These are phyloP conservation scores for Rhingia rostrata DNA, from an alignment of 2,888 invertebrate species.

Conservation along the genomic window DNA sequence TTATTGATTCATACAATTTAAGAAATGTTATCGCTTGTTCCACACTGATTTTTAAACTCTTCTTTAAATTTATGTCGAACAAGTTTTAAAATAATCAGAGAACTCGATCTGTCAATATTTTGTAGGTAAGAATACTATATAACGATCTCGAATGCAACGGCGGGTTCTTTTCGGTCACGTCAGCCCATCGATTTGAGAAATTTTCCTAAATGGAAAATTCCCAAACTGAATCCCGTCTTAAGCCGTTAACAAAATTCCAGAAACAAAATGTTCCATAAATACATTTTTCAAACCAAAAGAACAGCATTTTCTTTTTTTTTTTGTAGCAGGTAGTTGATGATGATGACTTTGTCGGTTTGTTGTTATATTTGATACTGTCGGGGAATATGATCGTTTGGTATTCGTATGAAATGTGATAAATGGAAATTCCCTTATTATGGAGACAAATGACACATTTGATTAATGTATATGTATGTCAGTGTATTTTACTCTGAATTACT, in stretches of 20 bases:
- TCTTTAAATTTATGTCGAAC: too few species aligned
- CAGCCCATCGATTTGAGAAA: constrained; percentile 1
- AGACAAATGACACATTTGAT: not conserved
- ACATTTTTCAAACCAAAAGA: not conserved
- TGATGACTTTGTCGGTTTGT: not conserved
- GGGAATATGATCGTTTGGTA: not conserved
- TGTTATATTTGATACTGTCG: not conserved
- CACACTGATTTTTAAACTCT: too few species aligned
- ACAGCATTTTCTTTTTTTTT: not conserved
- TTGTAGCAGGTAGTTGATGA: constrained; percentile 17
- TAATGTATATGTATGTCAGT: too few species aligned
- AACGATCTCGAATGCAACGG: not conserved
- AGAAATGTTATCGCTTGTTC: too few species aligned
- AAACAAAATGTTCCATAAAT: constrained; percentile 7
- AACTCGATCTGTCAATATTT: not conserved
- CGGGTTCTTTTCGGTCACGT: not conserved
- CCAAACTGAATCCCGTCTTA: not conserved
- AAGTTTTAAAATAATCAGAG: not conserved
- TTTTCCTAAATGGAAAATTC: constrained; percentile 44
- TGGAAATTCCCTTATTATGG: not conserved
- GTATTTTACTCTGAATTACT: too few species aligned
- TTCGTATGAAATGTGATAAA: not conserved
- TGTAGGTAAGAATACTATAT: too few species aligned
- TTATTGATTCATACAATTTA: too few species aligned
- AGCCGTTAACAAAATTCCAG: not conserved